Percentiles rank a stretch among this genome's conserved stretches.
Evolutionary conservation across 2,888 invertebrate genomes (phyloP).

Genomic region (Rhamnusium bicolor): DNA sequence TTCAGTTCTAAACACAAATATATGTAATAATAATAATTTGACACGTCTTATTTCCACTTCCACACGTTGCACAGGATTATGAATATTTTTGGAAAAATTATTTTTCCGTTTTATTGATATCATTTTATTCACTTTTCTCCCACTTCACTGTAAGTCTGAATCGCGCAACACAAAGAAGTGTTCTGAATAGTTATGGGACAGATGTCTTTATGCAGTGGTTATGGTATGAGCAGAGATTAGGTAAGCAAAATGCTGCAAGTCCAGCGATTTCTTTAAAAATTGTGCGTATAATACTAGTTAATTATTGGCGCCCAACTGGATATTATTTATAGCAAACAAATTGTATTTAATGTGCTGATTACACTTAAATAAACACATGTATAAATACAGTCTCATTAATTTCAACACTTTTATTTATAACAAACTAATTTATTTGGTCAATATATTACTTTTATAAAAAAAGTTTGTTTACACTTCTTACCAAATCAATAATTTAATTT

Average conservation of each 20-base stretch:
- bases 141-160: no score
- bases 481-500: conserved; percentile 35
- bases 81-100: no score
- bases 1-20: not conserved
- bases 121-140: no score
- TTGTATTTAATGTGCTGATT: conserved; percentile 17
- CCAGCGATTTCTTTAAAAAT: no score
- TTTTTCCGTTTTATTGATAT: no score
- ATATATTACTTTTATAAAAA: conserved; percentile 13
- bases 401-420: conserved; percentile 19
- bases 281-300: no score
- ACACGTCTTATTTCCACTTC: not conserved
- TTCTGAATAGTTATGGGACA: no score
- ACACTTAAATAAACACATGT: conserved; percentile 23
- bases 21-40: not conserved
- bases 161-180: no score
- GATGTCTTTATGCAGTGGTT: no score
- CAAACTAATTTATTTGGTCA: conserved; percentile 16
- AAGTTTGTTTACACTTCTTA: conserved; percentile 37
- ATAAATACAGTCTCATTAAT: conserved; percentile 22
- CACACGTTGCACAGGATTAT: no score
- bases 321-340: conserved; percentile 23
- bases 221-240: no score
- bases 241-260: no score
- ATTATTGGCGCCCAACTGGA: conserved; percentile 24